Evolutionary conservation across 1,140 invertebrate genomes (phyloP), one percentile per base, ranked within the genome.

Genomic region (Drosophila punjabiensis): DNA sequence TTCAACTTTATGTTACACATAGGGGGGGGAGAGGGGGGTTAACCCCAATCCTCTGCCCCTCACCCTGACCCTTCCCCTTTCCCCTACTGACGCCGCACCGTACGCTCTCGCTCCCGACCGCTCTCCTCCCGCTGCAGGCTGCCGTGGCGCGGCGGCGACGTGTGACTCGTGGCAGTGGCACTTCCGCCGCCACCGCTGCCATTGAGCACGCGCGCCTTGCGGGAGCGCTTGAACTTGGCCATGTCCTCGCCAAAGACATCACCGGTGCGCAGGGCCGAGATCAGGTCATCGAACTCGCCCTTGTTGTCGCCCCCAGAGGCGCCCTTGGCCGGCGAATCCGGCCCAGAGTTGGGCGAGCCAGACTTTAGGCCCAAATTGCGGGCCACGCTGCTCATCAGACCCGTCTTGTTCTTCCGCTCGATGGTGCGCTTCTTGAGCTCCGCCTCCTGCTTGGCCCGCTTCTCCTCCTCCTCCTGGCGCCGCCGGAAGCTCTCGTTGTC

Each of bases 211-310:
- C 92, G 86, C 9, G 92, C 89, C 79, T 96, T 95, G 69, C 96
- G 95, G n/a, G 96, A 97, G 30, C 97, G 93, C 81, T 97, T 97
- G 87, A 97, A 97, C 92, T 98, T 98, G 33, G 97, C 98, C 74
- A 99, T 97, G 92, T 99, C 98, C 92, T 99, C 98, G 1, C 98
- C 98, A 92, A 99, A 99, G 1, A 99, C 98, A 92, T 99, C 98
- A 0, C 98, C 99, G 1, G 98, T 99, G 83, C 98, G 94, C 18
- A 99, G 93, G 0, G 98, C 98, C 4, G 98, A 99, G 85, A 99
- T 99, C 35, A 99, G 94, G 93, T 99, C 98, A 92, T 99, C 98
- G 94, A 99, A 99, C 94, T 99, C 98, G 67, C 97, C 97, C 83
- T 97, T 96, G 68, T 96, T 95, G 30, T 93, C 93, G 24, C 79